Evolutionary conservation across 2,888 invertebrate species (phyloP).

Genomic region (Ectemnius cavifrons): DNA sequence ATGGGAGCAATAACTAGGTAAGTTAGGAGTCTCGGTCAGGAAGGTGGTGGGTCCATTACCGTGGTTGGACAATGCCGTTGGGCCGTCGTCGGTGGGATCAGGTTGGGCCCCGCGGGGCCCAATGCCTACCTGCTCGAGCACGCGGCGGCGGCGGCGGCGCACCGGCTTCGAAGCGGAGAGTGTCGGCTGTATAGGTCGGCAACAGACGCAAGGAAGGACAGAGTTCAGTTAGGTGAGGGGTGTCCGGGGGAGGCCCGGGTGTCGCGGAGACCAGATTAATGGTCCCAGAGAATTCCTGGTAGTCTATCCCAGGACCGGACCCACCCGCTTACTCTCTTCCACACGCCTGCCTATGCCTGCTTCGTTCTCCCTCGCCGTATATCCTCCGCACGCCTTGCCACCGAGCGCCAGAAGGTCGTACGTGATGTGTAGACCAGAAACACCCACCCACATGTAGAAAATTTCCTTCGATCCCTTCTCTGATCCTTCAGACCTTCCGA

Average conservation of each 20-base stretch:
- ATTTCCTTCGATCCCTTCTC: constrained; percentile 32
- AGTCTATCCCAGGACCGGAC: constrained; percentile 62
- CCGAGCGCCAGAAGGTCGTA: constrained; percentile 52
- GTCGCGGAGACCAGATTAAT: constrained; percentile 76
- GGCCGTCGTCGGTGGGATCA: constrained; percentile 50
- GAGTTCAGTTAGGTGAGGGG: constrained; percentile 25
- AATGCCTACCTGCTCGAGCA: constrained; percentile 58
- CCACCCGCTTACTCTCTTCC: constrained; percentile 33
- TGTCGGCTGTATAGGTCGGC: neutral
- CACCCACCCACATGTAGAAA: constrained; percentile 48
- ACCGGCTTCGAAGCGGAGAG: constrained; percentile 21
- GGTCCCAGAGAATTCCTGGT: constrained; percentile 74
- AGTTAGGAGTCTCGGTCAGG: constrained; percentile 24
- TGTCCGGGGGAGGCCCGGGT: constrained; percentile 59
- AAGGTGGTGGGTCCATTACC: constrained; percentile 56
- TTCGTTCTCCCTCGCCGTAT: too few relatives aligned
- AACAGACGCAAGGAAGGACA: constrained; percentile 10
- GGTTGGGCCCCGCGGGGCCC: constrained; percentile 47
- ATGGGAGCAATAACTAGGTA: constrained; percentile 50
- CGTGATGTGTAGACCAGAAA: constrained; percentile 54
- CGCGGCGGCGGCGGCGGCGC: constrained; percentile 15
- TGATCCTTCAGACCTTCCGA: neutral
- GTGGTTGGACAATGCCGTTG: constrained; percentile 54
- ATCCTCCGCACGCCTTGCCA: constrained; percentile 4
- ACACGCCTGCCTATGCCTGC: neutral